A percentile compares a stretch with the other conserved stretches of the same genome.
These are phyloP conservation scores for Chloroclystis v-ata DNA, from an alignment of 2,888 invertebrate genomes.

Conservation along the genomic window DNA sequence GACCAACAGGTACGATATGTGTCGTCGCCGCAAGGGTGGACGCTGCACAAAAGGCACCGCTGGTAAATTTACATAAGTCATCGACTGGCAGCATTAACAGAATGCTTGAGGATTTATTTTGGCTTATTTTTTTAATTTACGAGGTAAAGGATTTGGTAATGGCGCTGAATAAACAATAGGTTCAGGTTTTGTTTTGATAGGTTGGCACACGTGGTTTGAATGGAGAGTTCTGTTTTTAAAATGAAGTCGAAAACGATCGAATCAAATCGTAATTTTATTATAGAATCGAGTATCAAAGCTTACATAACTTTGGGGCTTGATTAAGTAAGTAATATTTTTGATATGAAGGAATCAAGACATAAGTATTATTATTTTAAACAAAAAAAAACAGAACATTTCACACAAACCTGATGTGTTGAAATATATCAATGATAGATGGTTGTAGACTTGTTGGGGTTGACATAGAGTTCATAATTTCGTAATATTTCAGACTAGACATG, in stretches of 20 bases:
- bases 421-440: conserved; percentile 23
- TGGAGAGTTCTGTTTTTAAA: too few species aligned
- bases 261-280: too few species aligned
- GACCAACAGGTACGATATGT: conserved; percentile 96
- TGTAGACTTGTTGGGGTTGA: conserved; percentile 31
- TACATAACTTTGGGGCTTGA: too few species aligned
- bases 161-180: conserved; percentile 62
- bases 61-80: conserved; percentile 84
- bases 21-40: conserved; percentile 96
- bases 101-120: conserved; percentile 69
- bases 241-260: too few species aligned
- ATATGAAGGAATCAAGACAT: too few species aligned
- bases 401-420: conserved; percentile 26
- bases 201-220: neutral
- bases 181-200: neutral
- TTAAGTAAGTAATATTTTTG: too few species aligned
- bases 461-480: conserved; percentile 76
- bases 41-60: conserved; percentile 99
- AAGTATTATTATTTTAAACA: too few species aligned
- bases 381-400: neutral
- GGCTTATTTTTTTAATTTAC: conserved; percentile 68
- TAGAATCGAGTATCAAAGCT: too few species aligned
- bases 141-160: conserved; percentile 76
- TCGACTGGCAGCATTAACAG: conserved; percentile 70
- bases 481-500: conserved; percentile 97